A percentile compares a stretch with the other conserved stretches of the same genome.
Conservation (phyloP, 2,113 vertebrate genomes). For the Chaetops frenatus region DNA sequence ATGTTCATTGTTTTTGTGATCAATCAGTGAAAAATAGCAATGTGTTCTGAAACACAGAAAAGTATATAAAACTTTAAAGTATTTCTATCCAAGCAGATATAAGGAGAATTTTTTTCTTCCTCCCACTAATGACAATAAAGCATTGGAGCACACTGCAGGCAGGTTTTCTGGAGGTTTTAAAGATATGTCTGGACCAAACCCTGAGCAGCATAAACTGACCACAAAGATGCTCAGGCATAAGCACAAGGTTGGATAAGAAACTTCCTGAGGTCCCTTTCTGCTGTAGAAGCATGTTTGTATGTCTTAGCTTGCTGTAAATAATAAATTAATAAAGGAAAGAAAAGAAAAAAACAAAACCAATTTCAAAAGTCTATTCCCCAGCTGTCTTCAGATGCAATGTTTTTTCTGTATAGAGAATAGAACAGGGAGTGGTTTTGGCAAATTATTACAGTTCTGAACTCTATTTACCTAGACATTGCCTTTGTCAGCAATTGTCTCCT, state of each 20-base stretch:
- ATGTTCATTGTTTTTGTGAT: neutral
- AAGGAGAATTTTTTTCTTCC: neutral
- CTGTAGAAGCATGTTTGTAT: rapidly evolving
- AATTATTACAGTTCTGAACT: neutral
- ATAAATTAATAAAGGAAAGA: neutral
- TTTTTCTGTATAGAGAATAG: neutral
- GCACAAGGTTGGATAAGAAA: neutral
- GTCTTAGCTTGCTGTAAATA: neutral
- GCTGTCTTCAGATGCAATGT: neutral
- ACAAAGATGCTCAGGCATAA: rapidly evolving
- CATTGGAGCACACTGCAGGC: neutral
- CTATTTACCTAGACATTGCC: neutral
- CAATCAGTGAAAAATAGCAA: neutral
- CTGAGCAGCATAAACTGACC: neutral
- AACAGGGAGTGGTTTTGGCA: neutral
- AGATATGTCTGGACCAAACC: neutral
- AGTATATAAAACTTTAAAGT: rapidly evolving
- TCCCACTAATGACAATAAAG: neutral
- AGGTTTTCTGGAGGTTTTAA: neutral
- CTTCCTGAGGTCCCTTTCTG: neutral
- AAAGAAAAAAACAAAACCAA: no score
- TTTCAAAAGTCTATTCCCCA: no score
- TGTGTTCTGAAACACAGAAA: neutral
- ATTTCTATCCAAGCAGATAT: neutral
- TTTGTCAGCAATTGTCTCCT: neutral